Evolutionary conservation across 2,797 vertebrate species (phyloP), one percentile per base, ranked within the genome.

Genomic region (Thamnophis elegans): DNA sequence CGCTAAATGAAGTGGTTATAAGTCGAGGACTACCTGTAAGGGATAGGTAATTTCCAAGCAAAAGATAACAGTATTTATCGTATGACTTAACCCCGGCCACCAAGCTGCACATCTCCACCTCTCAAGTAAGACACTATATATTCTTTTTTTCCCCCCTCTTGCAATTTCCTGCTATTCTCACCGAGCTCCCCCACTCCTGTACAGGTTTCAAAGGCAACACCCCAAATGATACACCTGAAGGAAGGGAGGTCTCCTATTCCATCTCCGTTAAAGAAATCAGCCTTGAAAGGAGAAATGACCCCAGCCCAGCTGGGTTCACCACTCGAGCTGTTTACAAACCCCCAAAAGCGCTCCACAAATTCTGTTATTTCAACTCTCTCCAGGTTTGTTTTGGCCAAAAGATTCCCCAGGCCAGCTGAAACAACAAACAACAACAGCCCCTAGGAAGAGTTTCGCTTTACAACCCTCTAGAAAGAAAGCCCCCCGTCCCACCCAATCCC

Each of bases 31-130:
- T 68, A 32, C 16, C 65, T 20, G 3, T 47, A 82, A 47, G 20
- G 36, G 36, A 26, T 2, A 91, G 47, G 18, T 20, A 4, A 4
- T 18, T 88, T 73, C 90, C 89, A 55, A 32, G 26, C 11, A 87
- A 54, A 85, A 89, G 3, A 0, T 68, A 60, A 42, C 10, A 10
- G 9, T 26, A 89, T 4, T 89, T 55, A 68, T 32, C 13, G 9
- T 22, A 18, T 56, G 62, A 91, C 14, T 55, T 13, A 78, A 22
- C 18, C 94, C 32, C 56, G 25, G 93, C 86, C 92, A 47, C 90
- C 93, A 92, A 92, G 94, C 94, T 78, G 18, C 32, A 94, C 94
- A 93, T 82, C 90, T 62, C 90, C 88, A 65, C 90, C 90, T 54
- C 95, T 92, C 94, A 78, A 47, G 1, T 36, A 47, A 47, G 10